A percentile compares a stretch with the other conserved stretches of the same genome.
These are phyloP conservation scores for Stictocephala bisonia DNA, from an alignment of 2,888 invertebrate genomes.

Conservation along the genomic window DNA sequence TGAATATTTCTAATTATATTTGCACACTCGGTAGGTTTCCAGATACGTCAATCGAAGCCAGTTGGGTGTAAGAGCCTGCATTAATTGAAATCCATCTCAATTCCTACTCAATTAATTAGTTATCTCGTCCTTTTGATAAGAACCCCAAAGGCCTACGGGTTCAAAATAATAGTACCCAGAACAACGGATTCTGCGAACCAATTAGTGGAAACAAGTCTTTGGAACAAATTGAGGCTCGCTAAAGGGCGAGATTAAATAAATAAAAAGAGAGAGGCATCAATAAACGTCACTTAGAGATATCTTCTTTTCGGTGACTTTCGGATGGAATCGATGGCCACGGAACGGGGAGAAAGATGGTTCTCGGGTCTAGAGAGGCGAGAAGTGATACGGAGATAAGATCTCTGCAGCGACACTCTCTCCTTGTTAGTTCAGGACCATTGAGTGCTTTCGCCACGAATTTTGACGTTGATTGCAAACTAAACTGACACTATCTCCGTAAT, in stretches of 20 bases:
- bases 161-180: constrained; percentile 19
- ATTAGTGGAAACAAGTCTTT: neutral
- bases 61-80: too few relatives aligned
- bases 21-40: too few relatives aligned
- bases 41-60: too few relatives aligned
- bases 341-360: constrained; percentile 6
- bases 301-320: too few relatives aligned
- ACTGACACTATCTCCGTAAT: constrained; percentile 16
- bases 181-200: too few relatives aligned
- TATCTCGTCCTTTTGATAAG: too few relatives aligned
- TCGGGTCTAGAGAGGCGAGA: neutral
- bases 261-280: constrained; percentile 1
- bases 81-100: too few relatives aligned
- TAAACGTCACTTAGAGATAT: constrained; percentile 20
- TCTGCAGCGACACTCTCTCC: too few relatives aligned
- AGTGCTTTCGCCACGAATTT: neutral
- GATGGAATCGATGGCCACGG: neutral
- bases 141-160: neutral
- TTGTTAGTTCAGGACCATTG: neutral
- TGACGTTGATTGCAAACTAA: constrained; percentile 5
- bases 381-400: constrained; percentile 4
- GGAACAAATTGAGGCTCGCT: constrained; percentile 1
- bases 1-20: too few relatives aligned
- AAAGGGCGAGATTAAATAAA: neutral
- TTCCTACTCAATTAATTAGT: too few relatives aligned